phyloP scores from a whole-genome alignment of 2,113 vertebrate species.

The Turnix velox region DNA sequence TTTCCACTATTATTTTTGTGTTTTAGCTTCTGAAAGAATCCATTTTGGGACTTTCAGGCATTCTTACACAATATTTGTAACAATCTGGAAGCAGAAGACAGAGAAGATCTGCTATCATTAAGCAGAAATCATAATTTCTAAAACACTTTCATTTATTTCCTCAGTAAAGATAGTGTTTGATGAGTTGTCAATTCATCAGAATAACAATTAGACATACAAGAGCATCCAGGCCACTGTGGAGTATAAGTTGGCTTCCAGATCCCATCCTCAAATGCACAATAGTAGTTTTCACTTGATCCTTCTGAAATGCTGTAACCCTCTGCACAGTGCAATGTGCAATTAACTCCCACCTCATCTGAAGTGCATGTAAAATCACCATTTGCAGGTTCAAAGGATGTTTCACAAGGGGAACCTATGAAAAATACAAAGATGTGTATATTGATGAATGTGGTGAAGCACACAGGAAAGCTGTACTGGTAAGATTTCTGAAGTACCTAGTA shows the following conservation, averaged over 20 bases:
- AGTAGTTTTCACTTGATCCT: conserved; percentile 84
- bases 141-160: neutral
- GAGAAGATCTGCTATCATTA: neutral
- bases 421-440: neutral
- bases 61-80: neutral
- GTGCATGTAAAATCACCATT: conserved; percentile 87
- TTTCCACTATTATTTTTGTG: neutral
- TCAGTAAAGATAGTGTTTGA: neutral
- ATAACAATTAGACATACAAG: conserved; percentile 75
- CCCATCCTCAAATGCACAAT: conserved; percentile 86
- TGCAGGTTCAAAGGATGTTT: conserved; percentile 84
- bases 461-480: neutral
- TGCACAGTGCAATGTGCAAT: conserved; percentile 86
- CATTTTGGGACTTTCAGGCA: neutral
- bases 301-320: conserved; percentile 91
- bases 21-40: neutral
- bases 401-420: conserved; percentile 85
- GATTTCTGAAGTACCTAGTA: neutral
- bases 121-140: neutral
- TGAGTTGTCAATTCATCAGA: neutral
- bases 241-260: conserved; percentile 87
- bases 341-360: conserved; percentile 81
- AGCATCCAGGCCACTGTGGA: conserved; percentile 88
- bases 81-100: neutral
- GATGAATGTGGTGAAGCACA: neutral